phyloP scores from a whole-genome alignment of 2,888 invertebrate species.

The Lepidochitona cinerea region DNA sequence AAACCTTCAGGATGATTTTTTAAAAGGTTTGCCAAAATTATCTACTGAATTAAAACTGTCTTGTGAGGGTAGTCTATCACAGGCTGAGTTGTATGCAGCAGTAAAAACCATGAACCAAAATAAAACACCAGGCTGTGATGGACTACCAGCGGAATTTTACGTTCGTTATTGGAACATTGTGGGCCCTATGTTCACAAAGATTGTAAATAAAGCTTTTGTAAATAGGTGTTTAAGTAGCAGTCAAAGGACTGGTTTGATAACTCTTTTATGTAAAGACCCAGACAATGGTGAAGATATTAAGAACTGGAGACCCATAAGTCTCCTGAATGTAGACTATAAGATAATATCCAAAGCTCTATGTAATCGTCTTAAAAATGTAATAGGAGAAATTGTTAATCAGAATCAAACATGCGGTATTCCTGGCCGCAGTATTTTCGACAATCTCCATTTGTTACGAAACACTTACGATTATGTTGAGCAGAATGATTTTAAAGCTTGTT shows the following conservation, averaged over 20 bases:
- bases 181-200: too few species aligned
- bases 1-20: not conserved
- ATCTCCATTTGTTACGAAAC: too few species aligned
- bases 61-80: not conserved
- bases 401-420: too few species aligned
- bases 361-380: too few species aligned
- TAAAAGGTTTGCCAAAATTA: not conserved
- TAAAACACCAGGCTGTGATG: not conserved
- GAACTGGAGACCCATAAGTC: too few species aligned
- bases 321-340: too few species aligned
- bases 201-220: too few species aligned
- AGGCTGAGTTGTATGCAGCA: not conserved
- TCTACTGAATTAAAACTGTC: not conserved
- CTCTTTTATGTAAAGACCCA: constrained; percentile 35
- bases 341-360: too few species aligned
- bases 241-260: constrained; percentile 22
- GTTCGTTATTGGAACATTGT: not conserved
- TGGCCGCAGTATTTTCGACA: too few species aligned
- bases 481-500: too few species aligned
- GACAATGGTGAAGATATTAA: constrained; percentile 22
- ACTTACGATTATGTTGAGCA: too few species aligned
- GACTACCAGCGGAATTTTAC: not conserved
- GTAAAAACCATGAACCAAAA: not conserved
- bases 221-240: constrained; percentile 17
- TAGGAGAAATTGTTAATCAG: too few species aligned